Evolutionary conservation across 2,113 vertebrate species (phyloP).

Genomic region (Barbus barbus): DNA sequence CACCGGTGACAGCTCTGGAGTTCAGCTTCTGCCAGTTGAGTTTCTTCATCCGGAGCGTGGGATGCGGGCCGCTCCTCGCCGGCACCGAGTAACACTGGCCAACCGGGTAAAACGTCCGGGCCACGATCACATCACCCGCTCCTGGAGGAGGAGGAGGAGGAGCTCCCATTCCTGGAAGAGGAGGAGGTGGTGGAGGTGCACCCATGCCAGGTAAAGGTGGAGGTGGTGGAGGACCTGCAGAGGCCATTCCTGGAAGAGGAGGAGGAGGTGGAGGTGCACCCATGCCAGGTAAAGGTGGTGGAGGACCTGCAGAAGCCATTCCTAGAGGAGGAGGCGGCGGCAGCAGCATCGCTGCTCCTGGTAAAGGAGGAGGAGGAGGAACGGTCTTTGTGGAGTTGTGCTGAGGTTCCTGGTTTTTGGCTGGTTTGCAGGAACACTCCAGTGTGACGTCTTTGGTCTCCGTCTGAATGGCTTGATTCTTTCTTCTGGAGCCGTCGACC

Average conservation of each 20-base stretch:
- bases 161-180: not conserved
- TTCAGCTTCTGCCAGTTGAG: conserved; percentile 98
- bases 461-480: no score
- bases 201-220: conserved; percentile 23
- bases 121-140: conserved; percentile 71
- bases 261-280: conserved; percentile 11
- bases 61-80: conserved; percentile 70
- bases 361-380: no score
- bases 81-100: conserved; percentile 60
- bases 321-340: no score
- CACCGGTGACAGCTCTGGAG: conserved; percentile 81
- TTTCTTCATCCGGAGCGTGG: conserved; percentile 93
- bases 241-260: conserved; percentile 9
- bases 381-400: no score
- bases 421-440: no score
- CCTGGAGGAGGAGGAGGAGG: not conserved
- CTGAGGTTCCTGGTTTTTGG: no score
- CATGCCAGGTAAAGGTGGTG: conserved; percentile 9
- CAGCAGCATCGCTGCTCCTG: not conserved
- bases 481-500: no score
- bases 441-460: no score
- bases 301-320: no score
- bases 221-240: conserved; percentile 16
- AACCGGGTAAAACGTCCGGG: conserved; percentile 70
- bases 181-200: not conserved